A percentile compares a stretch with the other conserved stretches of the same genome.
These are phyloP conservation scores for Alloplasta piceator DNA, from an alignment of 2,888 invertebrate species.

Conservation along the genomic window DNA sequence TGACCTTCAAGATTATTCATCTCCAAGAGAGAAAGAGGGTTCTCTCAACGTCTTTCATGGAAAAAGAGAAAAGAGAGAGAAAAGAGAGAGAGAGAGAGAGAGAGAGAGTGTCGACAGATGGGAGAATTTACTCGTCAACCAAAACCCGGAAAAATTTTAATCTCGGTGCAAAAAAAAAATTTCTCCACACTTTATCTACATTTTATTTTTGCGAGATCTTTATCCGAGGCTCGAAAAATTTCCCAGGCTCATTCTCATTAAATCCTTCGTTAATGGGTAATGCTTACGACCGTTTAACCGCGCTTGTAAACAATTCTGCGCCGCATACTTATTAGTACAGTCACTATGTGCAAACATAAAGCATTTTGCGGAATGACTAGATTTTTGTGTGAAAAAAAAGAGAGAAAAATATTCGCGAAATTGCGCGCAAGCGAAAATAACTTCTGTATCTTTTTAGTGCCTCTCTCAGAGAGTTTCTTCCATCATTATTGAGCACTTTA, in stretches of 20 bases:
- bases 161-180: neutral
- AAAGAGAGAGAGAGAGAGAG: conserved; percentile 7
- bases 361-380: neutral
- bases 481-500: too few species aligned
- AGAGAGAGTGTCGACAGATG: conserved; percentile 7
- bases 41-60: conserved; percentile 40
- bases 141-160: conserved; percentile 48
- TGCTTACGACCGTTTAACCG: conserved; percentile 55
- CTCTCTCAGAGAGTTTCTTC: too few species aligned
- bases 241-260: conserved; percentile 53
- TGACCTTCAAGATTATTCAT: conserved; percentile 58
- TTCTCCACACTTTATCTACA: neutral
- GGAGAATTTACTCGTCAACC: conserved; percentile 52
- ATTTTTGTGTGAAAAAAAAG: too few species aligned
- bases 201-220: neutral
- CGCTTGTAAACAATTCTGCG: conserved; percentile 42
- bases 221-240: conserved; percentile 23
- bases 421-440: too few species aligned
- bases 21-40: conserved; percentile 28
- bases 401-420: too few species aligned
- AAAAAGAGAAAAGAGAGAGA: neutral
- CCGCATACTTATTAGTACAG: neutral
- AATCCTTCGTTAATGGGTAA: conserved; percentile 51
- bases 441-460: too few species aligned
- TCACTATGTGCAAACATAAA: neutral